These are phyloP conservation scores for Baccha elongata DNA, from an alignment of 2,888 invertebrate species.

Conservation along the genomic window DNA sequence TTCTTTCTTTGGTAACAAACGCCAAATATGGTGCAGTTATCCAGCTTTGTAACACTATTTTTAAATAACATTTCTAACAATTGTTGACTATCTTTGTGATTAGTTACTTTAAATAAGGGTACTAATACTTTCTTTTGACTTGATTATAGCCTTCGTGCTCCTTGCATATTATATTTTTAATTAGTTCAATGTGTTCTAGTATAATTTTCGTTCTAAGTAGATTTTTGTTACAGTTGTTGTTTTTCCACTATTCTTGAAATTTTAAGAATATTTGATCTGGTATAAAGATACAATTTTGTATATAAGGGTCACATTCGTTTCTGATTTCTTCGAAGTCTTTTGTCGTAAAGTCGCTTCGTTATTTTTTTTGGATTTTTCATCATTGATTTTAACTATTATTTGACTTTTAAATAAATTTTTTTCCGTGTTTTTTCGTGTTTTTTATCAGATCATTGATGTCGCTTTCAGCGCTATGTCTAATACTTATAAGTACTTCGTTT, in stretches of 20 bases:
- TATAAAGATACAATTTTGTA: background rate
- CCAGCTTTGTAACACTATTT: too few relatives aligned
- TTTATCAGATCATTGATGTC: background rate
- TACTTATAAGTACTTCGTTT: background rate
- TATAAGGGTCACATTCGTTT: background rate
- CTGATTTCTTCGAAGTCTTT: background rate
- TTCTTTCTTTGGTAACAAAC: too few relatives aligned
- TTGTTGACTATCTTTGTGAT: too few relatives aligned
- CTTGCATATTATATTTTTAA: too few relatives aligned
- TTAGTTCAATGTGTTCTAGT: too few relatives aligned
- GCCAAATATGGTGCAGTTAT: too few relatives aligned
- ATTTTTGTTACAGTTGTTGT: too few relatives aligned
- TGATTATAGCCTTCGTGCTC: too few relatives aligned
- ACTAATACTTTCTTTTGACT: too few relatives aligned
- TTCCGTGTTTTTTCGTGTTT: background rate
- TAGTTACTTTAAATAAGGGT: too few relatives aligned
- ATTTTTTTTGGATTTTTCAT: background rate
- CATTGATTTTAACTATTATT: slow-evolving; percentile 6
- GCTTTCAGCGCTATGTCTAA: background rate
- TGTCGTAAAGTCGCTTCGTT: background rate
- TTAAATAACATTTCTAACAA: too few relatives aligned
- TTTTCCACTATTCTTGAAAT: background rate
- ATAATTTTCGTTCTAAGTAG: too few relatives aligned
- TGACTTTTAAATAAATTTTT: background rate
- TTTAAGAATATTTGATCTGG: background rate